Conservation (phyloP, 2,797 vertebrate species). For the Neomorphus geoffroyi region DNA sequence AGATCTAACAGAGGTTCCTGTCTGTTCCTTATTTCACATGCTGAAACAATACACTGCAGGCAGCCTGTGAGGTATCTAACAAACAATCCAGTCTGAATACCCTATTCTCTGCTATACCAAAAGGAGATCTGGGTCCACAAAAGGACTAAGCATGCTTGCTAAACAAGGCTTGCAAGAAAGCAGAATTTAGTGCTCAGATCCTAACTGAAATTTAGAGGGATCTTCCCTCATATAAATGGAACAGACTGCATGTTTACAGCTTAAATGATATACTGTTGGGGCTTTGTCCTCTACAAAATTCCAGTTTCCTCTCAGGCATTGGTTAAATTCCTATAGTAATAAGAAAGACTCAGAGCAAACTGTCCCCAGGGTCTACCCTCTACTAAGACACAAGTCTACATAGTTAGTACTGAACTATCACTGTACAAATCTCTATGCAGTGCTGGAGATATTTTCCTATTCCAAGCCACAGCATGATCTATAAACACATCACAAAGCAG, state of each 20-base stretch:
- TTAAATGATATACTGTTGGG: neutral
- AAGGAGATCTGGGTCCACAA: neutral
- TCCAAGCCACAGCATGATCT: conserved; percentile 42
- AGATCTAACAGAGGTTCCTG: neutral
- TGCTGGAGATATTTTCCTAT: conserved; percentile 5
- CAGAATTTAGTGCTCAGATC: neutral
- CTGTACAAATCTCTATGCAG: neutral
- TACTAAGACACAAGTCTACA: neutral
- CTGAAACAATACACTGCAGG: conserved; percentile 25
- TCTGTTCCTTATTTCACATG: neutral
- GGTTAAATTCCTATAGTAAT: conserved; percentile 27
- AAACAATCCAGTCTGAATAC: conserved; percentile 20
- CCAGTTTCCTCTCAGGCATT: conserved; percentile 8
- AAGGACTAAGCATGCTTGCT: neutral
- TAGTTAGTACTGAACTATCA: neutral
- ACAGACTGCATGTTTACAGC: neutral
- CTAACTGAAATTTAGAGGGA: neutral
- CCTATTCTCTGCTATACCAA: neutral
- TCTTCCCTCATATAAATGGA: conserved; percentile 27
- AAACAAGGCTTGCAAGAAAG: conserved; percentile 28
- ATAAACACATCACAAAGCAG: conserved; percentile 28
- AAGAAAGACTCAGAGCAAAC: conserved; percentile 17
- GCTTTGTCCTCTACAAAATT: conserved; percentile 19
- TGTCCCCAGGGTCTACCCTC: neutral
- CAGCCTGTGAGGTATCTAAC: neutral